These are phyloP conservation scores for Phymorhynchus buccinoides DNA, from an alignment of 1,140 invertebrate species.

Conservation along the genomic window DNA sequence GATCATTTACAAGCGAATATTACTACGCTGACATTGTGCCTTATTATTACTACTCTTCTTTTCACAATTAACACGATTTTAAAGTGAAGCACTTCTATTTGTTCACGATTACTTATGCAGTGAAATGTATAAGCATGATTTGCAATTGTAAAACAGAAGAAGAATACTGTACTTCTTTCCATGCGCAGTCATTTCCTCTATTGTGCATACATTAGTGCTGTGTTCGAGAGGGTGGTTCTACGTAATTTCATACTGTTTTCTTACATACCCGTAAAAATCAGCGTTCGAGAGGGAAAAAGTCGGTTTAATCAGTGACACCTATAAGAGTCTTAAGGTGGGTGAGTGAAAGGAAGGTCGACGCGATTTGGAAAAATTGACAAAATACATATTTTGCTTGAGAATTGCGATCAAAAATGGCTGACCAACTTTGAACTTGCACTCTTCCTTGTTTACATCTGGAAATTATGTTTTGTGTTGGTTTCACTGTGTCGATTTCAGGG, in stretches of 20 bases:
- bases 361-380: background rate
- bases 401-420: background rate
- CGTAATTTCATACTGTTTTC: constrained; percentile 12
- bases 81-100: background rate
- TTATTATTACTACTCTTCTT: background rate
- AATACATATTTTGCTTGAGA: background rate
- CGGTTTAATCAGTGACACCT: background rate
- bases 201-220: constrained; percentile 3
- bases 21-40: background rate
- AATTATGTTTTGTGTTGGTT: background rate
- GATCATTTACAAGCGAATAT: background rate
- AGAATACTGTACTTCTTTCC: background rate
- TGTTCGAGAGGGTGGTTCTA: background rate
- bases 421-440: background rate
- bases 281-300: background rate
- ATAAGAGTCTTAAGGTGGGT: background rate
- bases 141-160: background rate
- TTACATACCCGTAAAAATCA: background rate
- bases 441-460: background rate
- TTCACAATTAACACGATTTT: background rate
- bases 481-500: background rate
- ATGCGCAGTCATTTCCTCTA: background rate
- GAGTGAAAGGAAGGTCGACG: background rate
- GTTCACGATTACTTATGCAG: background rate
- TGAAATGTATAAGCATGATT: too few relatives aligned